These are phyloP conservation scores for Globia sparganii DNA, from an alignment of 2,888 invertebrate genomes.

Conservation along the genomic window DNA sequence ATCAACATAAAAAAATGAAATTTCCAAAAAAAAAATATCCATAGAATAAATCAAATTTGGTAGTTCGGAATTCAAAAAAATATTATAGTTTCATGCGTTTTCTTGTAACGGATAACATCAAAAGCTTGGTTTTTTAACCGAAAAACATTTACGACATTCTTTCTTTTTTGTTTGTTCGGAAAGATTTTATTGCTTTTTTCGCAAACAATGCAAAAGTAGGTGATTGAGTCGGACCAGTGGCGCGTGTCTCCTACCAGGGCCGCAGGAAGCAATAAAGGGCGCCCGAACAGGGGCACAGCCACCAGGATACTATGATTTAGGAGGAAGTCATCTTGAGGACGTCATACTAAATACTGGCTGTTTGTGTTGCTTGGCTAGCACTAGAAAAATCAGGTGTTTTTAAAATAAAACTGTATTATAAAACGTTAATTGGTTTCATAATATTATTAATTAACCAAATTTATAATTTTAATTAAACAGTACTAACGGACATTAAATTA, in stretches of 20 bases:
- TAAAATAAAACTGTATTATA: not conserved
- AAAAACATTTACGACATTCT: not conserved
- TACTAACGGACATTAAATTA: slow-evolving; percentile 30
- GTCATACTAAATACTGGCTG: slow-evolving; percentile 68
- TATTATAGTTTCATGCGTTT: not conserved
- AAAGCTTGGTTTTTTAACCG: not conserved
- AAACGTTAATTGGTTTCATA: not conserved
- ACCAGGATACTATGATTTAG: slow-evolving; percentile 87
- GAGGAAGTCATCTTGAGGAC: slow-evolving; percentile 71
- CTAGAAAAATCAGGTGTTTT: not conserved
- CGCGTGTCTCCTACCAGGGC: slow-evolving; percentile 81
- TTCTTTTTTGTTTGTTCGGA: slow-evolving; percentile 11
- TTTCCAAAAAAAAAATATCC: too few relatives aligned
- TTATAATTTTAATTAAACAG: slow-evolving; percentile 27
- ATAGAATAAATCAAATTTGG: not conserved
- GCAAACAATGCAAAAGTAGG: slow-evolving; percentile 70
- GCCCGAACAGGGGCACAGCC: slow-evolving; percentile 75
- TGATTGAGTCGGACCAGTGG: slow-evolving; percentile 73
- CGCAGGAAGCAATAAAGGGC: slow-evolving; percentile 89
- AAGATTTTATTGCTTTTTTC: slow-evolving; percentile 62
- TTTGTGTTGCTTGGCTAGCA: not conserved
- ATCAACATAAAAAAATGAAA: too few relatives aligned
- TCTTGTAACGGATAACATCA: not conserved
- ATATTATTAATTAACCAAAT: slow-evolving; percentile 29
- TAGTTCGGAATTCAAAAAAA: not conserved